Base-by-base conservation (phyloP, 2,113 vertebrate genomes). In the Oreocharis arfaki region DNA sequence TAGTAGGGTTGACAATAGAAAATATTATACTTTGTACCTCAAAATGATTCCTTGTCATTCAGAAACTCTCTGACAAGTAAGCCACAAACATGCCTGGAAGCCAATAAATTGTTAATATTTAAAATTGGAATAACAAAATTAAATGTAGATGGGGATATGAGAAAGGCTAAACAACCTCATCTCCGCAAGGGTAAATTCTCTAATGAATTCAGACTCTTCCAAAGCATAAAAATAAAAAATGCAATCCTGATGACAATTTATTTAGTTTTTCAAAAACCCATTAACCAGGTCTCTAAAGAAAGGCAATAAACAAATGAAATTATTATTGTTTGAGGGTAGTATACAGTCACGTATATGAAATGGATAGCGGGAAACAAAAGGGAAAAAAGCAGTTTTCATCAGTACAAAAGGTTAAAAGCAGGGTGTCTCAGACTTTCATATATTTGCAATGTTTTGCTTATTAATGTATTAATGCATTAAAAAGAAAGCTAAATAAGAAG, bases 271-370 rank as follows among this genome's bases (percentile, higher is more conserved):
- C 37, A 86, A 77, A 86, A 80, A 37, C 11, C 32, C 16, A 74
- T 73, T 89, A 76, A 41, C 9, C n/a, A 65, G 8, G 2, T 77
- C 8, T 65, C 28, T 57, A 47, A 65, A 69, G 7, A 84, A 53
- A 64, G 41, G 3, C 33, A 92, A 35, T 6, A 61, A 77, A 37
- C 6, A 61, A 70, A 91, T 67, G 15, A 69, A 47, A 39, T 71
- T 73, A n/a, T 65, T 83, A 57, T 65, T 86, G 41, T 33, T 77
- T 80, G 46, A n/a, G 13, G 23, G 28, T 49, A 55, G 2, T 68
- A 61, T 50, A 39, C 5, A 57, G 53, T 77, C n/a, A 60, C 0
- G 0, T 57, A 56, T 69, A 61, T 0, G 1, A 86, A 86, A 41
- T 18, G 18, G 2, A 8, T 46, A 80, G 73, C 4, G 4, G 19